Percentiles rank a stretch among this genome's conserved stretches.
These are phyloP conservation scores for Melanogrammus aeglefinus DNA, from an alignment of 2,797 vertebrate genomes.

Conservation along the genomic window DNA sequence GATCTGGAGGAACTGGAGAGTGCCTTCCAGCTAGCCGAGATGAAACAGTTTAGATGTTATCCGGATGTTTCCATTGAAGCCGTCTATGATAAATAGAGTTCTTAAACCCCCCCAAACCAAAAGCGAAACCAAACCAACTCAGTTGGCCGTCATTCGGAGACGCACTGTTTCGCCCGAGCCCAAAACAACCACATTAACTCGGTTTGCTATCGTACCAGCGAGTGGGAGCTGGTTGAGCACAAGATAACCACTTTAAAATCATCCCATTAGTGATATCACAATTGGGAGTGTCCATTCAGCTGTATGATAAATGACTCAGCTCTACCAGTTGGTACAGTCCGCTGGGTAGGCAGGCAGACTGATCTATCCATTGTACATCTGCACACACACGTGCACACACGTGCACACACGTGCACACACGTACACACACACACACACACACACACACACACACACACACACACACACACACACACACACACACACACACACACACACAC, in stretches of 20 bases:
- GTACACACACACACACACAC: too few species aligned
- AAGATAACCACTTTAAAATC: too few species aligned
- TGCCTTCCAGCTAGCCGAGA: too few species aligned
- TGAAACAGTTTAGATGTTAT: not conserved
- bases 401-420: too few species aligned
- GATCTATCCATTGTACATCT: not conserved
- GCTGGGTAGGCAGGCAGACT: too few species aligned
- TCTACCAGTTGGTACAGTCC: not conserved
- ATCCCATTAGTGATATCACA: not conserved
- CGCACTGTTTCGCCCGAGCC: not conserved
- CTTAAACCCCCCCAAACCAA: too few species aligned
- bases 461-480: not conserved
- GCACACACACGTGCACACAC: too few species aligned
- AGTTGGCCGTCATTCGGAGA: too few species aligned
- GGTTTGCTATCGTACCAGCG: not conserved
- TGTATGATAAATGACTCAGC: not conserved
- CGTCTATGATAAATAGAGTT: not conserved
- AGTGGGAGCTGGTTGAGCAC: too few species aligned
- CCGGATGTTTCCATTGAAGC: not conserved
- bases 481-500: conserved; percentile 7
- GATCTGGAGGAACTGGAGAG: too few species aligned
- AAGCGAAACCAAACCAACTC: not conserved
- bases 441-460: too few species aligned
- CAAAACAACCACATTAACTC: not conserved
- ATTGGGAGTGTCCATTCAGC: not conserved